These are phyloP conservation scores for Chymomyza costata DNA, from an alignment of 1,140 invertebrate genomes.

Conservation along the genomic window DNA sequence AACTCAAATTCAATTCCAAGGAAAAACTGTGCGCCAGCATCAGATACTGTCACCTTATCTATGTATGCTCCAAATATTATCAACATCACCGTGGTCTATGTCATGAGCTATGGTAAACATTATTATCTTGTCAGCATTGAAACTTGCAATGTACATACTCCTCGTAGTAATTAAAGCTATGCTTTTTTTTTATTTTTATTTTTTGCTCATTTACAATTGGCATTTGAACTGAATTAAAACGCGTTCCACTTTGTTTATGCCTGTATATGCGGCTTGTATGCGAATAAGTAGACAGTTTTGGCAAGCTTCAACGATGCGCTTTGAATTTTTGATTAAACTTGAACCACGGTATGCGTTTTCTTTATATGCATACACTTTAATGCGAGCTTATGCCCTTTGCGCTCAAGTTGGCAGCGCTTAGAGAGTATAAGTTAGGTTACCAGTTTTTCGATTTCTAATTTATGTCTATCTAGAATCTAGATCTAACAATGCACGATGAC, in stretches of 20 bases:
- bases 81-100: slow-evolving; percentile 20
- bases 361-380: slow-evolving; percentile 53
- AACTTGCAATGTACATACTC: slow-evolving; percentile 15
- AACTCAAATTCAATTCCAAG: slow-evolving; percentile 67
- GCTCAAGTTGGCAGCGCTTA: no score
- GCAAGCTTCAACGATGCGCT: slow-evolving; percentile 22
- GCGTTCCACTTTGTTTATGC: slow-evolving; percentile 29
- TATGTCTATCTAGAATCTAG: no score
- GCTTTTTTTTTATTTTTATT: no score
- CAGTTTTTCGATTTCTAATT: no score
- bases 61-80: slow-evolving; percentile 54
- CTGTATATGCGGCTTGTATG: slow-evolving; percentile 13
- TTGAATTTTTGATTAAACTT: slow-evolving; percentile 48
- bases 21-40: slow-evolving; percentile 25
- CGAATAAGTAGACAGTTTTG: slow-evolving; percentile 17
- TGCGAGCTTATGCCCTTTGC: no score
- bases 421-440: no score
- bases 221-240: slow-evolving; percentile 47
- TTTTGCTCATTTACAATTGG: slow-evolving; percentile 29
- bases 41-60: slow-evolving; percentile 28
- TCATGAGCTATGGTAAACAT: slow-evolving; percentile 12
- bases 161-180: background rate
- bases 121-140: background rate
- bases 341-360: slow-evolving; percentile 40
- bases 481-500: no score